phyloP scores from a whole-genome alignment of 2,113 vertebrate genomes.

The Zootoca vivipara region DNA sequence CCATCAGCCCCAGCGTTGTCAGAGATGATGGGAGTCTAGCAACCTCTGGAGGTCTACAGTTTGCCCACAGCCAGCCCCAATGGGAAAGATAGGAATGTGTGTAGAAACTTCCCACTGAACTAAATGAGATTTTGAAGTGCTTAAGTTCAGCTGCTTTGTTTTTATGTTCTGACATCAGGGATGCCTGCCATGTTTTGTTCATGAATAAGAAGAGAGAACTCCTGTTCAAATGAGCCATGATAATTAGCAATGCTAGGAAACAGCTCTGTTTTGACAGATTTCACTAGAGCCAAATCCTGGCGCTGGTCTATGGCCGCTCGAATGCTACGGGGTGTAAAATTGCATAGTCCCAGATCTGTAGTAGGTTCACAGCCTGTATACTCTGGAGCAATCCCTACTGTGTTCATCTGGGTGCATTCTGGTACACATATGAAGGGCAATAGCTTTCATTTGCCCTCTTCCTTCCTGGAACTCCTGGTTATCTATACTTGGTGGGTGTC shows the following conservation, averaged over 20 bases:
- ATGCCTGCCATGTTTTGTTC: not conserved
- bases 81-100: not conserved
- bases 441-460: not conserved
- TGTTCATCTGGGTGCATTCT: not conserved
- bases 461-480: not conserved
- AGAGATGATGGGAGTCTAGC: not conserved
- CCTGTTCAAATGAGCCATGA: not conserved
- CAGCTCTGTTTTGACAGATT: not conserved
- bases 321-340: not conserved
- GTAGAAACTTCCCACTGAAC: not conserved
- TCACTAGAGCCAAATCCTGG: not conserved
- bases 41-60: not conserved
- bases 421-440: not conserved
- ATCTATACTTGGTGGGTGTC: not conserved
- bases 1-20: not conserved
- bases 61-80: not conserved
- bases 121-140: not conserved
- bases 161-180: not conserved
- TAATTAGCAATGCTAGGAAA: not conserved
- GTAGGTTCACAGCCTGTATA: too few relatives aligned
- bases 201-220: not conserved
- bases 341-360: not conserved
- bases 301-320: too few relatives aligned
- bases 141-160: too few relatives aligned
- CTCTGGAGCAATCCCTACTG: too few relatives aligned